Evolutionary conservation across 2,113 vertebrate species (phyloP).

Genomic region (Siniperca chuatsi): DNA sequence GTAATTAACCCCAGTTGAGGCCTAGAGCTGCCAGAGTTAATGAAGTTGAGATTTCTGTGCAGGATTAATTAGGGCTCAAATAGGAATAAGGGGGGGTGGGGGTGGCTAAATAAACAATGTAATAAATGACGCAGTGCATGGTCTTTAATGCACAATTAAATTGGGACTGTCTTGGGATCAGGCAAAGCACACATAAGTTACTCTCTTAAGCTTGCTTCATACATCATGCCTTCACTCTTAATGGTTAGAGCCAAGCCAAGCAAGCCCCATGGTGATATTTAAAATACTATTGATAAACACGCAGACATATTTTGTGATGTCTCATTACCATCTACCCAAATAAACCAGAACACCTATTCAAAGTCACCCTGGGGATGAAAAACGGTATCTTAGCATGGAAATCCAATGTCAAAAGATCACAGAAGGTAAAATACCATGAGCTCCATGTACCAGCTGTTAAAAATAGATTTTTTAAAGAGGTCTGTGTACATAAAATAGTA

Average conservation of each 20-base stretch:
- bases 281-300: constrained; percentile 76
- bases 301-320: constrained; percentile 58
- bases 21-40: constrained; percentile 87
- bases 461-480: background rate
- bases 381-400: constrained; percentile 13
- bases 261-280: constrained; percentile 69
- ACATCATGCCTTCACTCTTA: constrained; percentile 88
- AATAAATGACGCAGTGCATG: constrained; percentile 90
- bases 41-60: constrained; percentile 85
- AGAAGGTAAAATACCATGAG: constrained; percentile 10
- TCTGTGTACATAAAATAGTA: constrained; percentile 24
- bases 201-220: constrained; percentile 85
- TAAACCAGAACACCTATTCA: constrained; percentile 53
- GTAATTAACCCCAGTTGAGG: constrained; percentile 89
- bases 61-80: constrained; percentile 91
- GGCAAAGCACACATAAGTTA: constrained; percentile 88
- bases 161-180: constrained; percentile 85
- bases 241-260: constrained; percentile 83
- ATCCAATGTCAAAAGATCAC: constrained; percentile 33
- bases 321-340: constrained; percentile 59
- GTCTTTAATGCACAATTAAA: constrained; percentile 94
- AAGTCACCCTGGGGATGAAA: constrained; percentile 17
- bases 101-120: constrained; percentile 88
- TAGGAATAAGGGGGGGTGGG: constrained; percentile 71
- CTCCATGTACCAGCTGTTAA: constrained; percentile 7